Evolutionary conservation across 2,113 vertebrate species (phyloP).

Genomic region (Ciconia boyciana): DNA sequence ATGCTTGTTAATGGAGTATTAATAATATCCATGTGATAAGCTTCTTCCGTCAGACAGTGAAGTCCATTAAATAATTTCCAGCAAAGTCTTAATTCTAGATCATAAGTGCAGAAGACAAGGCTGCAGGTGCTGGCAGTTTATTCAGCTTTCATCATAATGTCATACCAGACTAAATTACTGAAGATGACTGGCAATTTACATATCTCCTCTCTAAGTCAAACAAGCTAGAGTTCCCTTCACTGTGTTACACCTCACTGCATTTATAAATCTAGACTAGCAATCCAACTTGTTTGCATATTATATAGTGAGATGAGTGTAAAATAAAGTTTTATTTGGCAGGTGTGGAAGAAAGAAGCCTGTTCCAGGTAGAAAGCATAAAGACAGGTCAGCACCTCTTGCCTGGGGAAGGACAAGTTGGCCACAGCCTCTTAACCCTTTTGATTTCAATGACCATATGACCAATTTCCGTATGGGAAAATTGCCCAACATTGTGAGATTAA

Average conservation of each 20-base stretch:
- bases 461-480: background rate
- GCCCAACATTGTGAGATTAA: background rate
- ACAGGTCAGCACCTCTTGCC: background rate
- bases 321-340: background rate
- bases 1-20: constrained; percentile 3
- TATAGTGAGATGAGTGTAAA: background rate
- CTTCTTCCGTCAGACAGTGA: background rate
- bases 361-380: background rate
- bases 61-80: constrained; percentile 11
- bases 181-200: constrained; percentile 35
- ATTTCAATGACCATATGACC: background rate
- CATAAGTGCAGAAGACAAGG: background rate
- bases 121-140: background rate
- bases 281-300: background rate
- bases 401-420: background rate
- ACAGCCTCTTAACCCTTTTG: background rate
- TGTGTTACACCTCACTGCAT: background rate
- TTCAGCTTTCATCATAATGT: constrained; percentile 19
- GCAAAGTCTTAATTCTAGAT: constrained; percentile 3
- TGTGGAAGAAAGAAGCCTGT: background rate
- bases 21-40: background rate
- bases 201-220: constrained; percentile 22
- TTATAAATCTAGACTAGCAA: background rate
- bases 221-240: background rate
- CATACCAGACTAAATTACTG: constrained; percentile 33